Conservation (phyloP, 2,797 vertebrate species). For the Enoplosus armatus region DNA sequence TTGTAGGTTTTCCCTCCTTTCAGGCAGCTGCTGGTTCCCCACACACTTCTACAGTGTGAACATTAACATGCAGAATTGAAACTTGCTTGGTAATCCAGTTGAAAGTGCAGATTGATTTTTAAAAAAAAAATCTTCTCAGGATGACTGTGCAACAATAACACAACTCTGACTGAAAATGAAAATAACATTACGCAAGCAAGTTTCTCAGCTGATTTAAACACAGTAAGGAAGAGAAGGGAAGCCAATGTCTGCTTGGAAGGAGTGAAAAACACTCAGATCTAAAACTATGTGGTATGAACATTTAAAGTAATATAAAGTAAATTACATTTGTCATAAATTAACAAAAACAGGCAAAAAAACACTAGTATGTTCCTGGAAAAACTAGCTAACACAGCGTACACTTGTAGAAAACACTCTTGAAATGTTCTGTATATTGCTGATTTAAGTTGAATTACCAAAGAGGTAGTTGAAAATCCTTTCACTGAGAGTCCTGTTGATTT, state of each 20-base stretch:
- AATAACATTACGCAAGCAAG: too few relatives aligned
- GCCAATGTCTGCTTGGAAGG: background rate
- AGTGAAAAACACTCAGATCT: background rate
- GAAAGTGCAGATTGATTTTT: background rate
- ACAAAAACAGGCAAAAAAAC: background rate
- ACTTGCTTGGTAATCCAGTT: background rate
- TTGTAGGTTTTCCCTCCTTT: background rate
- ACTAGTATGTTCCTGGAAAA: background rate
- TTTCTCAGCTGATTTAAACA: background rate
- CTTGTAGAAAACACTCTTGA: background rate
- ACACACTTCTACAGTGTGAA: background rate
- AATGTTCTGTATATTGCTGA: background rate
- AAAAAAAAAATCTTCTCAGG: background rate
- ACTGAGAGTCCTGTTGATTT: constrained; percentile 85
- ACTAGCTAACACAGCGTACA: background rate
- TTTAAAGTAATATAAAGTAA: background rate
- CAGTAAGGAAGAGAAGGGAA: background rate
- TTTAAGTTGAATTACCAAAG: constrained; percentile 86
- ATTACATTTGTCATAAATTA: background rate
- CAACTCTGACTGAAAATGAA: background rate
- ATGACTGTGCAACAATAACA: background rate
- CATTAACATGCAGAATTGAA: too few relatives aligned
- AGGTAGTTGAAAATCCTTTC: constrained; percentile 88
- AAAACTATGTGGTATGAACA: too few relatives aligned
- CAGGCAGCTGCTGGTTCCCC: background rate